Base-by-base conservation (phyloP, 2,888 invertebrate genomes). In the Chesias legatella region DNA sequence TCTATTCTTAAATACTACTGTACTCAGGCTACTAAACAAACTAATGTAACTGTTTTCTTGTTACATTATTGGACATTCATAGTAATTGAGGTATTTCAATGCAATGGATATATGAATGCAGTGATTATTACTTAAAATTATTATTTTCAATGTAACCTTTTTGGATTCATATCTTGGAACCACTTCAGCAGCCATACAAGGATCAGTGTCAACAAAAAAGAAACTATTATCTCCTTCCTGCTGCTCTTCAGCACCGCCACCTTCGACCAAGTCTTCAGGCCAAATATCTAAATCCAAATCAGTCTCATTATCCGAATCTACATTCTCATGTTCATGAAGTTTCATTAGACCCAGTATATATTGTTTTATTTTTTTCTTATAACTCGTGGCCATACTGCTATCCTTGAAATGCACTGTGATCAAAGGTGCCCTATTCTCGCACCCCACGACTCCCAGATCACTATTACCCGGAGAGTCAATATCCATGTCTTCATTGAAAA, bases 381-480 rank as follows among this genome's bases (percentile, higher is more conserved):
- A 90, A 24, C 56, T 63, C 37, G 74, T 77, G 1, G 89, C 85
- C 45, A 84, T 55, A 43, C 68, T 73, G 48, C 71, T 76, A 48
- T 89, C 81, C 47, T 67, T 79, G 59, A 90, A 90, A 10, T 68
- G 74, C 6, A 90, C 77, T 28, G 78, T 77, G 17, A 90, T 71
- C 44, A 82, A 53, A 3, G 88, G 88, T 22, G 69, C 75, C 33
- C 76, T 76, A 52, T 82, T 82, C 49, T 79, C 81, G 60, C 83
- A 81, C 7, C 80, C 81, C 2, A 79, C 76, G 31, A 78, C 76
- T 45, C 74, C 72, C 24, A 73, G 61, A 37, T 73, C 79, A 54
- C 69, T 79, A 30, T 74, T 73, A 1, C 67, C 66, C 1, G 83
- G 80, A 1, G 83, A 84, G 53, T 83, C 83, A 30, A 79, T 58